phyloP scores from a whole-genome alignment of 2,113 vertebrate species.

The Laterallus jamaicensis region DNA sequence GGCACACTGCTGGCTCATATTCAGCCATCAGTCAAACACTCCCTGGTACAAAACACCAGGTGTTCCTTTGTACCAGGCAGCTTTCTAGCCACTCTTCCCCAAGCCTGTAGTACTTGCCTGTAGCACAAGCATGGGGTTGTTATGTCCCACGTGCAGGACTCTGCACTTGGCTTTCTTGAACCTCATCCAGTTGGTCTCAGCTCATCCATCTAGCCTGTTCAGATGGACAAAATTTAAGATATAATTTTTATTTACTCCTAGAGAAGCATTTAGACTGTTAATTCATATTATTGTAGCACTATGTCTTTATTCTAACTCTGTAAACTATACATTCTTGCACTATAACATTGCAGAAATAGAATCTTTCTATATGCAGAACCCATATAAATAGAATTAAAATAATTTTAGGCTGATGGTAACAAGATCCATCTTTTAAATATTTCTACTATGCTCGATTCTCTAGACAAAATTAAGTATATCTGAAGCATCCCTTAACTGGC shows the following conservation, averaged over 20 bases:
- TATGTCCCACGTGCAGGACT: too few relatives aligned
- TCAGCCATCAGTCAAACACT: too few relatives aligned
- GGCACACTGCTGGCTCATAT: too few relatives aligned
- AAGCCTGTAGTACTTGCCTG: too few relatives aligned
- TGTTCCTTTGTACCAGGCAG: too few relatives aligned
- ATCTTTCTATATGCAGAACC: neutral
- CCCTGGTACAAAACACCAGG: too few relatives aligned
- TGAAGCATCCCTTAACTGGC: neutral
- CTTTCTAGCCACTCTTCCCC: too few relatives aligned
- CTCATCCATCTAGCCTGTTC: too few relatives aligned
- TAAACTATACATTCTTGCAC: neutral
- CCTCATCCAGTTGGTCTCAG: too few relatives aligned
- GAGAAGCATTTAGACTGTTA: neutral
- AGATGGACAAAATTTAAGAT: too few relatives aligned
- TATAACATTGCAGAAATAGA: neutral
- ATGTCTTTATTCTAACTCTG: neutral
- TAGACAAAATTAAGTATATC: neutral
- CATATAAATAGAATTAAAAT: neutral
- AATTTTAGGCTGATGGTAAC: neutral
- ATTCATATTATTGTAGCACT: neutral
- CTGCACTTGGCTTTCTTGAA: too few relatives aligned
- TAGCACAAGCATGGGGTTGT: too few relatives aligned
- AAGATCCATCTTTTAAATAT: neutral
- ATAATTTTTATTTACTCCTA: fast-evolving
- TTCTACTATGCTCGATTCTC: neutral